These are phyloP conservation scores for Numenius phaeopus DNA, from an alignment of 2,797 vertebrate genomes.

Conservation along the genomic window DNA sequence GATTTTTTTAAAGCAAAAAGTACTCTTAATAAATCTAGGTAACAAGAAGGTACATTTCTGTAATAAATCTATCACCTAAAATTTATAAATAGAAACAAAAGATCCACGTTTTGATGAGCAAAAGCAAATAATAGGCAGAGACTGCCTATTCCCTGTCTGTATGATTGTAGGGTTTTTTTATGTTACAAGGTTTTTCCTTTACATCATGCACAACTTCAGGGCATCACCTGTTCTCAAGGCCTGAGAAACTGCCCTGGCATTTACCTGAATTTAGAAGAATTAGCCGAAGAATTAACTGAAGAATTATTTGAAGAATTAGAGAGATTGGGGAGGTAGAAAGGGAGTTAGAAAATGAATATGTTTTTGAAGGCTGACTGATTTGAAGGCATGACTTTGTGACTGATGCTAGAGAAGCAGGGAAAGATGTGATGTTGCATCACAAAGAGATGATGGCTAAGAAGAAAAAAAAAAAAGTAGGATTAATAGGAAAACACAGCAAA, in stretches of 20 bases:
- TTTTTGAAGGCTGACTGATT: neutral
- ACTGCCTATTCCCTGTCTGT: neutral
- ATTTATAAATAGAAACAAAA: neutral
- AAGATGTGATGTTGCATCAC: neutral
- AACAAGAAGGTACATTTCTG: neutral
- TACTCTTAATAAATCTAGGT: neutral
- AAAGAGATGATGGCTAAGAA: neutral
- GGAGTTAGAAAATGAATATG: neutral
- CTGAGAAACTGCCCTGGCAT: neutral
- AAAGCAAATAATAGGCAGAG: neutral
- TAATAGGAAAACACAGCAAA: neutral
- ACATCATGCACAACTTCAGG: neutral
- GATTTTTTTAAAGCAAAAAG: neutral
- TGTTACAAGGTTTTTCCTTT: neutral
- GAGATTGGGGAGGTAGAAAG: neutral
- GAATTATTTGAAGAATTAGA: neutral
- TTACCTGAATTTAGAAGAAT: neutral
- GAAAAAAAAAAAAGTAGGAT: neutral
- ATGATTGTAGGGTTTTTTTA: neutral
- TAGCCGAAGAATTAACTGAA: neutral
- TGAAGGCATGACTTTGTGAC: neutral
- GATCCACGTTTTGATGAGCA: neutral
- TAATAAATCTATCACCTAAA: neutral
- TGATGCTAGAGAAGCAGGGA: neutral
- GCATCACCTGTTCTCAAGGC: neutral